Evolutionary conservation across 2,113 vertebrate species (phyloP).

Genomic region (Hepsetus odoe): DNA sequence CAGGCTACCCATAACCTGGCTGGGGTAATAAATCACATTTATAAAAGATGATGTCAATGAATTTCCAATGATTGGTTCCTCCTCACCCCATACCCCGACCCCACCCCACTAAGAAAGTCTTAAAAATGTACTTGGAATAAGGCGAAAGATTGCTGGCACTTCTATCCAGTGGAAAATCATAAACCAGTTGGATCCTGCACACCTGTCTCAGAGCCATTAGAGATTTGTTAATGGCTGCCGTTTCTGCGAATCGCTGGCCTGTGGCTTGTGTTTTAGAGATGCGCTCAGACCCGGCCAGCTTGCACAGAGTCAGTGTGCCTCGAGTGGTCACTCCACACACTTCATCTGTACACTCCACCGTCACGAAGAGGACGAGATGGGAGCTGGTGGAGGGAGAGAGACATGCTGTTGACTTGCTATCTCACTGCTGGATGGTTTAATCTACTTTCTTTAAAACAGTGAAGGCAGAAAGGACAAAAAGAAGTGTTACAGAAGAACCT

Average conservation of each 20-base stretch:
- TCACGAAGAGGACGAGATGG: conserved; percentile 69
- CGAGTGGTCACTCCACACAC: conserved; percentile 63
- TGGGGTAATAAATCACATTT: too few relatives aligned
- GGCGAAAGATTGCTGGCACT: too few relatives aligned
- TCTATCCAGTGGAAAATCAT: too few relatives aligned
- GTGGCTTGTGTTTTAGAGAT: conserved; percentile 70
- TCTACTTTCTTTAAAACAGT: neutral
- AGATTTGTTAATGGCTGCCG: conserved; percentile 72
- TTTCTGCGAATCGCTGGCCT: conserved; percentile 72
- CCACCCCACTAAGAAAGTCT: too few relatives aligned
- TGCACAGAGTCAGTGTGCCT: conserved; percentile 67
- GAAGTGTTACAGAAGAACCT: too few relatives aligned
- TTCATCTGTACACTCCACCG: conserved; percentile 61
- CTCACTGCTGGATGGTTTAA: neutral
- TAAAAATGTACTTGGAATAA: too few relatives aligned
- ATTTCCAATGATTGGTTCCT: too few relatives aligned
- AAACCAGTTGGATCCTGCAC: neutral
- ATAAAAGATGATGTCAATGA: too few relatives aligned
- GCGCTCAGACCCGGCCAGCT: conserved; percentile 70
- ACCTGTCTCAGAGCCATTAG: conserved; percentile 70
- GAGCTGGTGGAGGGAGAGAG: conserved; percentile 60
- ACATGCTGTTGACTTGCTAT: too few relatives aligned
- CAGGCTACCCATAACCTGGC: too few relatives aligned
- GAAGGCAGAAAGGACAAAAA: neutral
- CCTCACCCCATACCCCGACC: too few relatives aligned